Evolutionary conservation across 37 sponge, comb jelly and placozoan genomes (phyloP).

Genomic region (Oopsacas minuta): DNA sequence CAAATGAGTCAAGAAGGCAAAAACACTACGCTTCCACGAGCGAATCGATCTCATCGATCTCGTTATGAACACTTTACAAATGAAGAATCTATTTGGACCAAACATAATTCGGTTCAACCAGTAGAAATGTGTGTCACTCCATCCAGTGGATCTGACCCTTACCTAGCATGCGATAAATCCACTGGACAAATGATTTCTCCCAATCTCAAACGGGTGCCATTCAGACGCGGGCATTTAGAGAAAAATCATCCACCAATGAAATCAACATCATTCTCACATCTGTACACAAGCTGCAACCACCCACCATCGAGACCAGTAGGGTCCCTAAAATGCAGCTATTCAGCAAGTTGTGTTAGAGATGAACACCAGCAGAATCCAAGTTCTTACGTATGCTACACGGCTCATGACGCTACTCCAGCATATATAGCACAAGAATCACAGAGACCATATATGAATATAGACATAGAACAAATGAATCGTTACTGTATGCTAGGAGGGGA

Average conservation of each 20-base stretch:
- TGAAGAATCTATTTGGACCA: not conserved
- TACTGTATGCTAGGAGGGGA: not conserved
- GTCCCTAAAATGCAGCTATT: not conserved
- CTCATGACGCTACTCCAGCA: not conserved
- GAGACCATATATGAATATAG: conserved; percentile 4
- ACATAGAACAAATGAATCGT: not conserved
- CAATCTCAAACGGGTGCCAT: not conserved
- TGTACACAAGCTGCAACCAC: not conserved
- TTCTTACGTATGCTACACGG: not conserved
- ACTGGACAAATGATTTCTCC: not conserved
- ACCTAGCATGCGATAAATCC: not conserved
- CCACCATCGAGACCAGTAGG: not conserved
- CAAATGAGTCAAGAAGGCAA: not conserved
- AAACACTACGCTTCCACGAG: not conserved
- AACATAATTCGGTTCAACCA: not conserved
- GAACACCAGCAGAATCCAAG: not conserved
- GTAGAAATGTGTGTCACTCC: not conserved
- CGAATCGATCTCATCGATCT: not conserved
- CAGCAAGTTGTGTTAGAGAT: not conserved
- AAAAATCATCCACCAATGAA: not conserved
- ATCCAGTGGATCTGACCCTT: not conserved
- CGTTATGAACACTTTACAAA: not conserved
- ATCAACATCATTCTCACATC: not conserved
- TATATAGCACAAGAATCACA: not conserved
- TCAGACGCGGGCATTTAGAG: not conserved